Percentiles rank a stretch among this genome's conserved stretches.
Evolutionary conservation across 1,140 invertebrate species (phyloP).

Genomic region (Gonatopus flavifemur): DNA sequence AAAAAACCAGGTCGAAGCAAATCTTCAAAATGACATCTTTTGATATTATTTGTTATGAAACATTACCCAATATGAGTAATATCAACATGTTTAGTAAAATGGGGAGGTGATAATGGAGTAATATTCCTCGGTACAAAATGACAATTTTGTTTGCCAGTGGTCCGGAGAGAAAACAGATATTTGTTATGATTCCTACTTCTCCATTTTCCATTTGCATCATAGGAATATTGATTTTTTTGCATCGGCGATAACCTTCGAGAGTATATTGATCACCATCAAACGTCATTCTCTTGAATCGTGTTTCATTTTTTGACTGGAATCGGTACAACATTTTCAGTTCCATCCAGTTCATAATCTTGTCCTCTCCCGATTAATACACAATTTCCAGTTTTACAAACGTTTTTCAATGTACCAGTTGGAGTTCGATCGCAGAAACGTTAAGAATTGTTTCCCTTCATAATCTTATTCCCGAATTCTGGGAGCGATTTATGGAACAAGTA

Average conservation of each 20-base stretch:
- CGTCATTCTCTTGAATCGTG: background rate
- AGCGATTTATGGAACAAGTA: conserved; percentile 8
- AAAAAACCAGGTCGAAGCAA: no score
- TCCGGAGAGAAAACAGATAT: conserved; percentile 1
- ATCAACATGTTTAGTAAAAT: background rate
- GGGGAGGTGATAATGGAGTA: background rate
- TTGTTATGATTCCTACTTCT: conserved; percentile 2
- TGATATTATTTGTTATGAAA: background rate
- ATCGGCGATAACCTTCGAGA: background rate
- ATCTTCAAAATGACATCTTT: no score
- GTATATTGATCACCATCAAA: conserved; percentile 3
- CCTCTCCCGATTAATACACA: conserved; percentile 7
- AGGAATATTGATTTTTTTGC: conserved; percentile 5
- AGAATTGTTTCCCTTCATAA: background rate
- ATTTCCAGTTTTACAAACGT: background rate
- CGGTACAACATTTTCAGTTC: background rate
- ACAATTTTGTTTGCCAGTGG: background rate
- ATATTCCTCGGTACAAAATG: conserved; percentile 1
- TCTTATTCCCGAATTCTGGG: background rate
- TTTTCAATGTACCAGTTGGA: background rate
- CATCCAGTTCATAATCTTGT: conserved; percentile 2
- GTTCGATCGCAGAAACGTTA: conserved; percentile 1
- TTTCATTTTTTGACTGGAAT: background rate
- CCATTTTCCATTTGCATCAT: conserved; percentile 3
- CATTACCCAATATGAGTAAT: background rate